phyloP scores from a whole-genome alignment of 2,113 vertebrate genomes.

The Tamias sibiricus region DNA sequence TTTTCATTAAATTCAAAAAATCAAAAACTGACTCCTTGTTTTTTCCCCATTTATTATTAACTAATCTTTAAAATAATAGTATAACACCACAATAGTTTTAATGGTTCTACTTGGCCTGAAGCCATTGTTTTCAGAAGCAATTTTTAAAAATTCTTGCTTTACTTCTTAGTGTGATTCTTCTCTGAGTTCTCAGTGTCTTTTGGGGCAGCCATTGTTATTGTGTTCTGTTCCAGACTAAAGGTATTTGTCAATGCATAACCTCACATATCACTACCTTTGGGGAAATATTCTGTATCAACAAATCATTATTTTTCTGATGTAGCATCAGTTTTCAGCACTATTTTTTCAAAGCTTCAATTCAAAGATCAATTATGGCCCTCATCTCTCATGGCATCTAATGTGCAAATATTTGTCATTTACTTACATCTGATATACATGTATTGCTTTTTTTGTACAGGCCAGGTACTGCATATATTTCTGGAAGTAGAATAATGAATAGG shows the following conservation, averaged over 20 bases:
- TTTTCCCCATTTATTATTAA: not conserved
- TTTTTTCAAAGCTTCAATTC: slow-evolving; percentile 37
- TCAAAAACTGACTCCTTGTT: not conserved
- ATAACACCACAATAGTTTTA: not conserved
- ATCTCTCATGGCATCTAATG: slow-evolving; percentile 16
- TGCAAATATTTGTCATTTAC: not conserved
- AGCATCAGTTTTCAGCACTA: not conserved
- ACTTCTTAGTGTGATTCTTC: not conserved
- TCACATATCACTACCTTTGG: slow-evolving; percentile 37
- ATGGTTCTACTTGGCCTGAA: not conserved
- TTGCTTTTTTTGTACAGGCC: slow-evolving; percentile 1
- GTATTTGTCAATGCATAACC: slow-evolving; percentile 51
- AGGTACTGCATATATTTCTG: not conserved
- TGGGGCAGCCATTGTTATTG: not conserved
- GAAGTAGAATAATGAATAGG: not conserved
- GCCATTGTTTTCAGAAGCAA: slow-evolving; percentile 31
- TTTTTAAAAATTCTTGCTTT: slow-evolving; percentile 22
- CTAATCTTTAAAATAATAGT: not conserved
- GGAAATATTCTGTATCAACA: not conserved
- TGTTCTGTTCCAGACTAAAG: not conserved
- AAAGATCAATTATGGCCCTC: not conserved
- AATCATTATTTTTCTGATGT: slow-evolving; percentile 33
- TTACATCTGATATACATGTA: not conserved
- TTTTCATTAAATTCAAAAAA: slow-evolving; percentile 38
- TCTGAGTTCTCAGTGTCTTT: not conserved